Conservation (phyloP, 2,888 invertebrate genomes). For the Cyclophora punctaria region DNA sequence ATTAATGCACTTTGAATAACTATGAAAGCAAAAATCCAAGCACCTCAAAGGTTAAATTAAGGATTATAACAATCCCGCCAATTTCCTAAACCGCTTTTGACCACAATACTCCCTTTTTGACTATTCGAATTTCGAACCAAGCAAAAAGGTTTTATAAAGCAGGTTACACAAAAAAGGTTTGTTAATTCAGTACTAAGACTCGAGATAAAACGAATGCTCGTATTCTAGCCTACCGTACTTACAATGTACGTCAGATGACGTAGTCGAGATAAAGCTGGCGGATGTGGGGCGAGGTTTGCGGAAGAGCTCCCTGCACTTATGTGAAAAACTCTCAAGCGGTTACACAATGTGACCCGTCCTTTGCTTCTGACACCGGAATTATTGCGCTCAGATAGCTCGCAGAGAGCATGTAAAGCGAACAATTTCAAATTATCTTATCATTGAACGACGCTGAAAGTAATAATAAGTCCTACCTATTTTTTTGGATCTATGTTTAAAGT, state of each 20-base stretch:
- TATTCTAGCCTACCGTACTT: neutral
- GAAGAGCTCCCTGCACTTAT: slow-evolving; percentile 19
- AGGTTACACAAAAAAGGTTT: too few species aligned
- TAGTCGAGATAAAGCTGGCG: slow-evolving; percentile 34
- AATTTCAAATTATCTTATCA: slow-evolving; percentile 16
- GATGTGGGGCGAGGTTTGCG: slow-evolving; percentile 26
- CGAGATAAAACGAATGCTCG: neutral
- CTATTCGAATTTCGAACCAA: too few species aligned
- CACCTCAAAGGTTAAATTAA: too few species aligned
- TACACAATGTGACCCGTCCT: slow-evolving; percentile 9
- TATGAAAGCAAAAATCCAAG: too few species aligned
- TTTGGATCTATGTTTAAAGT: too few species aligned
- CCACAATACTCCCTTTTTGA: too few species aligned
- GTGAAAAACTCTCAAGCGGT: slow-evolving; percentile 18
- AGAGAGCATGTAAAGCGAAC: slow-evolving; percentile 12
- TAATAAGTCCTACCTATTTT: neutral
- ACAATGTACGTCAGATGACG: slow-evolving; percentile 27
- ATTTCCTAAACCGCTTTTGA: too few species aligned
- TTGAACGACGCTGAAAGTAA: slow-evolving; percentile 2
- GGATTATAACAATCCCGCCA: too few species aligned
- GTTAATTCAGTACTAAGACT: neutral
- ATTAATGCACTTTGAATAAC: too few species aligned
- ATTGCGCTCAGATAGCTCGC: slow-evolving; percentile 6
- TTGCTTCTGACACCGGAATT: slow-evolving; percentile 4
- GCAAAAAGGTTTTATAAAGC: too few species aligned